Evolutionary conservation across 2,888 invertebrate species (phyloP).

Genomic region (Germaria angustata): DNA sequence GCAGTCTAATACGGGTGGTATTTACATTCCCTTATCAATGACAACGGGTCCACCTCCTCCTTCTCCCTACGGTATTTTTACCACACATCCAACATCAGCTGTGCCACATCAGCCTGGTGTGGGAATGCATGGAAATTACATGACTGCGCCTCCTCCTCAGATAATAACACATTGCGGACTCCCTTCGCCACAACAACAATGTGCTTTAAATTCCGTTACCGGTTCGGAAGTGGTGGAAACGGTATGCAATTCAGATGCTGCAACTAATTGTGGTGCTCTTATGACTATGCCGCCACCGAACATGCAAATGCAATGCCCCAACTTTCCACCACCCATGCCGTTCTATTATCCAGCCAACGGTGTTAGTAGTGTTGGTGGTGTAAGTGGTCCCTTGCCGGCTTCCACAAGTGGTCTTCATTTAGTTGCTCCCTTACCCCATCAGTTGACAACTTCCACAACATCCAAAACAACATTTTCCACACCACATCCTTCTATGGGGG

Average conservation of each 20-base stretch:
- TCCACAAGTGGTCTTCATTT: too few species aligned
- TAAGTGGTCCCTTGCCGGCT: constrained; percentile 61
- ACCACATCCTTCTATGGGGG: constrained; percentile 49
- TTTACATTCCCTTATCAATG: constrained; percentile 70
- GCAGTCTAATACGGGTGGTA: constrained; percentile 54
- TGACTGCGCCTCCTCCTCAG: constrained; percentile 46
- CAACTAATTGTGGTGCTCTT: constrained; percentile 15
- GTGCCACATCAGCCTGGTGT: constrained; percentile 57
- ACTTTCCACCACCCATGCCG: constrained; percentile 69
- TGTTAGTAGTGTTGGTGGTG: constrained; percentile 19
- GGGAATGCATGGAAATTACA: constrained; percentile 55
- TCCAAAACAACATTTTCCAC: constrained; percentile 40
- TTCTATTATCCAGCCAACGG: constrained; percentile 67
- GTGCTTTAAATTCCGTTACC: background rate
- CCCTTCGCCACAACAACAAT: constrained; percentile 40
- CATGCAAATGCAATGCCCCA: constrained; percentile 67
- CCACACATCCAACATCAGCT: constrained; percentile 65
- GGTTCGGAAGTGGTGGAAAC: constrained; percentile 30
- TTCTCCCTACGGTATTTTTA: constrained; percentile 70
- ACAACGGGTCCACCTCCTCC: constrained; percentile 57
- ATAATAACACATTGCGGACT: constrained; percentile 43
- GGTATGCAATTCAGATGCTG: constrained; percentile 27
- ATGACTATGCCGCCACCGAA: constrained; percentile 48
- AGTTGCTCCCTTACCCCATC: constrained; percentile 44
- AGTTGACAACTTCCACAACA: constrained; percentile 45